A percentile compares a stretch with the other conserved stretches of the same genome.
These are phyloP conservation scores for Lepidostoma basale DNA, from an alignment of 1,140 invertebrate genomes.

Conservation along the genomic window DNA sequence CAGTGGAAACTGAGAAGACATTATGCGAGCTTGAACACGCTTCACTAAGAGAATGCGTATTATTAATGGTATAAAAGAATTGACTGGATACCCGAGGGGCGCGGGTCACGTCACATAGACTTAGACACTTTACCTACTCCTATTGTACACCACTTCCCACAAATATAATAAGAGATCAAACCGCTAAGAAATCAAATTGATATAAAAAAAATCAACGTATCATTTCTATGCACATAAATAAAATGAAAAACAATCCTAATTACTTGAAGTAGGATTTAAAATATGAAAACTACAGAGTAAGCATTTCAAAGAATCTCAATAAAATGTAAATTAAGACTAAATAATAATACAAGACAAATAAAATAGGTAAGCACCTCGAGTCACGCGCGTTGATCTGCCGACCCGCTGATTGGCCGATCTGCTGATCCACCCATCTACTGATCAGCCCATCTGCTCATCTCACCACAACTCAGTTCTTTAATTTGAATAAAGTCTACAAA, in stretches of 20 bases:
- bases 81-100: slow-evolving; percentile 35
- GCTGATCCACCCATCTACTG: not conserved
- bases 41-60: slow-evolving; percentile 27
- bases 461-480: not conserved
- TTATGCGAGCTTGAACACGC: slow-evolving; percentile 36
- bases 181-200: slow-evolving; percentile 44
- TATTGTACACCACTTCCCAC: slow-evolving; percentile 32
- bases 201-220: slow-evolving; percentile 34
- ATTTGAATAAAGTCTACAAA: slow-evolving; percentile 28
- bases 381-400: slow-evolving; percentile 21
- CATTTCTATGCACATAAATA: slow-evolving; percentile 31
- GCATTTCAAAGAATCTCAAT: slow-evolving; percentile 33
- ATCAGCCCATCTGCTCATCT: not conserved
- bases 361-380: slow-evolving; percentile 45
- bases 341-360: slow-evolving; percentile 42
- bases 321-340: slow-evolving; percentile 35
- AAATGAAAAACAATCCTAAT: slow-evolving; percentile 21
- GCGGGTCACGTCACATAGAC: slow-evolving; percentile 29
- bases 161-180: slow-evolving; percentile 46
- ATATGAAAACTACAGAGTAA: not conserved
- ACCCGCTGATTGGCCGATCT: not conserved
- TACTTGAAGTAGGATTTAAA: slow-evolving; percentile 14
- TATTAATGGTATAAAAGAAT: slow-evolving; percentile 46
- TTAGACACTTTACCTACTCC: slow-evolving; percentile 34
- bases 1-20: slow-evolving; percentile 11